Percentiles rank a stretch among this genome's conserved stretches.
Evolutionary conservation across 2,113 vertebrate genomes (phyloP).

Genomic region (Eptatretus burgeri): DNA sequence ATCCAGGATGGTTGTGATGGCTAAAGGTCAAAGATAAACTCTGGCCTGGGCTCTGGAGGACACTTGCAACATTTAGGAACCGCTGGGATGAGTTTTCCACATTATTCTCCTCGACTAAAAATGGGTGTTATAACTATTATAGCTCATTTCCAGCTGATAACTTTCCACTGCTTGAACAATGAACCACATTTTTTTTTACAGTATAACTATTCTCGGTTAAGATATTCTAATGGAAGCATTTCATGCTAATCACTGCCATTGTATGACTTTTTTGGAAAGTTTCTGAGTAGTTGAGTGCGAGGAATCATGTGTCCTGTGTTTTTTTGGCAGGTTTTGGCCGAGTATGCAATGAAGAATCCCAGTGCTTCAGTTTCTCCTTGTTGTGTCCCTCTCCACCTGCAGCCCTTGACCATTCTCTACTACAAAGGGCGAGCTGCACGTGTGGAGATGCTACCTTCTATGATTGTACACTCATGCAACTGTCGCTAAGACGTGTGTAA

Average conservation of each 20-base stretch:
- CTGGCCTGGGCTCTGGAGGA: too few relatives aligned
- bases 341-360: constrained; percentile 60
- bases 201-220: too few relatives aligned
- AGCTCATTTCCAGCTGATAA: too few relatives aligned
- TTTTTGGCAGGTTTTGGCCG: constrained; percentile 31
- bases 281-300: not conserved
- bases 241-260: not conserved
- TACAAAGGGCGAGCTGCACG: constrained; percentile 45
- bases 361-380: constrained; percentile 56
- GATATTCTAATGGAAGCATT: not conserved
- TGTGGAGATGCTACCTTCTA: constrained; percentile 56
- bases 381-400: constrained; percentile 38
- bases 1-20: too few relatives aligned
- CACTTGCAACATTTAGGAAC: too few relatives aligned
- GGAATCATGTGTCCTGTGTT: not conserved
- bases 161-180: too few relatives aligned
- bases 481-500: constrained; percentile 28
- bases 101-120: too few relatives aligned
- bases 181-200: too few relatives aligned
- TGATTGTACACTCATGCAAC: constrained; percentile 52
- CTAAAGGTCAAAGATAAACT: too few relatives aligned
- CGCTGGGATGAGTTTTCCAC: too few relatives aligned
- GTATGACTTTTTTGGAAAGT: not conserved
- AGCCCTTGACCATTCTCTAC: constrained; percentile 51
- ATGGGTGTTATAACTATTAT: too few relatives aligned